phyloP scores from a whole-genome alignment of 1,140 invertebrate genomes.

The Lepidotrigona ventralis region DNA sequence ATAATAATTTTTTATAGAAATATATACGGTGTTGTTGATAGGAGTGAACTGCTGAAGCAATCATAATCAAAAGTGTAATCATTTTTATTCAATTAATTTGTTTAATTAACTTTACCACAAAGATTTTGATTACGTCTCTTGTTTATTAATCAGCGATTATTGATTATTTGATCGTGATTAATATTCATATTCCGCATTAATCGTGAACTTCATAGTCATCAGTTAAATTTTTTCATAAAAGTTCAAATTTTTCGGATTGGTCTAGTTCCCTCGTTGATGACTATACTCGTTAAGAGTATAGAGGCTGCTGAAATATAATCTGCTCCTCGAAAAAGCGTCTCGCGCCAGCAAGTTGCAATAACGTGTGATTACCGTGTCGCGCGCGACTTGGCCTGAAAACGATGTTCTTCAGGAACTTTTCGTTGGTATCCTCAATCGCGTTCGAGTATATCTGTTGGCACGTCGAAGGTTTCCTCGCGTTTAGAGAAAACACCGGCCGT shows the following conservation, averaged over 20 bases:
- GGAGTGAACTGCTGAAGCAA: too few species aligned
- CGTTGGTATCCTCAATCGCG: background rate
- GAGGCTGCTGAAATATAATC: background rate
- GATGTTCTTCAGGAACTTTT: background rate
- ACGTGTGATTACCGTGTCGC: constrained; percentile 1
- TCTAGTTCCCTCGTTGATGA: background rate
- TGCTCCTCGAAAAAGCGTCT: background rate
- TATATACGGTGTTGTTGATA: too few species aligned
- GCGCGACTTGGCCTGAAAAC: constrained; percentile 7
- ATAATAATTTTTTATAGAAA: too few species aligned
- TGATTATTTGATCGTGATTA: too few species aligned
- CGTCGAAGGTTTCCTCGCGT: background rate
- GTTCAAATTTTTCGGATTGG: background rate
- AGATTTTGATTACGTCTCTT: too few species aligned
- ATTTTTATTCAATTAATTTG: too few species aligned
- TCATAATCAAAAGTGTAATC: too few species aligned
- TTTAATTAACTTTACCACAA: too few species aligned
- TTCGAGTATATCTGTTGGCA: background rate
- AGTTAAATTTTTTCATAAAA: background rate
- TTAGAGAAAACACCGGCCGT: background rate
- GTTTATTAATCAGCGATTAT: too few species aligned
- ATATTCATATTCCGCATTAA: too few species aligned
- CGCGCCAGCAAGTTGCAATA: background rate
- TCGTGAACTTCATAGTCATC: too few species aligned
- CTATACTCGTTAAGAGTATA: background rate